A percentile compares a stretch with the other conserved stretches of the same genome.
Evolutionary conservation across 2,113 vertebrate species (phyloP).

Genomic region (Forbesichthys papilliferus): DNA sequence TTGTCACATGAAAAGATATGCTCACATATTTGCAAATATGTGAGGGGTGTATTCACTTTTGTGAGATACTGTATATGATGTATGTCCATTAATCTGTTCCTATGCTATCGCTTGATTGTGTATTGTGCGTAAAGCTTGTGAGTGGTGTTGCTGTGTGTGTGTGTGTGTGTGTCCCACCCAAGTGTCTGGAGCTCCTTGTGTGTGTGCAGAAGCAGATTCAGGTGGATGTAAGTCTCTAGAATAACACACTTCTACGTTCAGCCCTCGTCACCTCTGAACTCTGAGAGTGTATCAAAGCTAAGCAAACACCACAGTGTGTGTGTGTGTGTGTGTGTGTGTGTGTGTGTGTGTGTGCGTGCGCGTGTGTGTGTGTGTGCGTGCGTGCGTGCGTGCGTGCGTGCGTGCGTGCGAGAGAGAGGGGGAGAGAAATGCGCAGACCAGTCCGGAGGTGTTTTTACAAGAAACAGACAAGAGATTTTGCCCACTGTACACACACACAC

Average conservation of each 20-base stretch:
- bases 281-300: slow-evolving; percentile 77
- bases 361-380: slow-evolving; percentile 18
- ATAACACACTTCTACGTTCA: slow-evolving; percentile 70
- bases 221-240: slow-evolving; percentile 66
- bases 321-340: slow-evolving; percentile 26
- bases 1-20: no score
- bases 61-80: no score
- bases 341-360: slow-evolving; percentile 22
- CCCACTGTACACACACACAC: no score
- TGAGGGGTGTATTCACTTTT: no score
- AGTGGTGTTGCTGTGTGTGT: slow-evolving; percentile 15
- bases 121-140: slow-evolving; percentile 1
- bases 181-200: slow-evolving; percentile 74
- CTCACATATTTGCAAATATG: no score
- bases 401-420: slow-evolving; percentile 2
- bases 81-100: no score
- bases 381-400: slow-evolving; percentile 21
- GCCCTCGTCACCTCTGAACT: slow-evolving; percentile 74
- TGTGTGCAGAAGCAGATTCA: slow-evolving; percentile 66
- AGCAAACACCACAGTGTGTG: slow-evolving; percentile 68
- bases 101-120: slow-evolving; percentile 6
- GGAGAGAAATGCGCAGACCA: no score
- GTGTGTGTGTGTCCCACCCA: slow-evolving; percentile 18
- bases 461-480: no score
- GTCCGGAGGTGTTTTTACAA: no score